Conservation (phyloP, 2,888 invertebrate genomes). For the Esperia sulphurella region DNA sequence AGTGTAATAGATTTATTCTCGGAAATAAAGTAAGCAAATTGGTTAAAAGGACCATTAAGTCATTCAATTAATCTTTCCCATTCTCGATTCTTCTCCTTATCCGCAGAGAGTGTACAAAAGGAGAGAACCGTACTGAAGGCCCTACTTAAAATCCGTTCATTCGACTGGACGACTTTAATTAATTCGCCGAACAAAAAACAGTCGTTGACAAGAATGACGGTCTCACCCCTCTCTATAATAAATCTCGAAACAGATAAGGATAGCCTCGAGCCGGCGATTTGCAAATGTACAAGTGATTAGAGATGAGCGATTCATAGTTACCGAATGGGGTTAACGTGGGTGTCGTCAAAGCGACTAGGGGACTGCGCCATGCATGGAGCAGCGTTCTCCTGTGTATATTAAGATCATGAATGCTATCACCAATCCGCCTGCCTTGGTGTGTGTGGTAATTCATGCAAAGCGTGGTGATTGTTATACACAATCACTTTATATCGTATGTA, state of each 20-base stretch:
- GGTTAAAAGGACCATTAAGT: constrained; percentile 1
- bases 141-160: constrained; percentile 18
- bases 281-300: not conserved
- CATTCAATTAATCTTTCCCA: constrained; percentile 1
- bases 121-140: constrained; percentile 6
- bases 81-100: not conserved
- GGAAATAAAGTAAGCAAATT: not conserved
- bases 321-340: too few species aligned
- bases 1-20: not conserved
- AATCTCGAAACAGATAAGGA: constrained; percentile 38
- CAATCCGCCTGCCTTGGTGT: too few species aligned
- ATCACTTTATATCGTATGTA: too few species aligned
- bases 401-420: too few species aligned
- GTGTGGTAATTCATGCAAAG: too few species aligned
- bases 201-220: constrained; percentile 34
- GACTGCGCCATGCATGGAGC: too few species aligned
- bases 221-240: constrained; percentile 29
- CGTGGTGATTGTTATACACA: too few species aligned
- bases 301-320: not conserved
- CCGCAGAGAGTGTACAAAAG: not conserved
- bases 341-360: too few species aligned
- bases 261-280: constrained; percentile 15
- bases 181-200: constrained; percentile 30
- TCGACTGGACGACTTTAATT: constrained; percentile 23
- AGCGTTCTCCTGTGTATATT: too few species aligned